Evolutionary conservation across 2,797 vertebrate genomes (phyloP), one percentile per base, ranked within the genome.

Genomic region (Molossus alvarezi): DNA sequence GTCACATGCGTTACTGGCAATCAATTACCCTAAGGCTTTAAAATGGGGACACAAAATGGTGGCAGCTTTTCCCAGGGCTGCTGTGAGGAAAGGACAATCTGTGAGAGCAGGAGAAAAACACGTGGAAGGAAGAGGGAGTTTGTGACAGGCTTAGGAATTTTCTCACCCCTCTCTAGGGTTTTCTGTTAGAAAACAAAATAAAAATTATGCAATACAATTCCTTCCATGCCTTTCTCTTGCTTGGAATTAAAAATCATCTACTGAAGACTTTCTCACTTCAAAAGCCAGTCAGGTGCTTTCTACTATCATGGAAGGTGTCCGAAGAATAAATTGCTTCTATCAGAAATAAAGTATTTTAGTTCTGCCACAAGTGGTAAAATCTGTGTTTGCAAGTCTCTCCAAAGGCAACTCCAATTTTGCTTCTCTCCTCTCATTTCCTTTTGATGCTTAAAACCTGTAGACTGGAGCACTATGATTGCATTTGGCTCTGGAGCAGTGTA

Each of bases 331-430:
- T 98, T 97, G 96, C 97, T 98, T 79, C 97, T 98, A 98, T 98
- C 98, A 98, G 98, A 98, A 98, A 98, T 95, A 98, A 98, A 98
- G 97, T 97, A 98, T 98, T 98, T 98, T 97, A 98, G 97, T 98
- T 98, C 97, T 98, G 98, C 98, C 98, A 97, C 93, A 97, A 98
- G 98, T 93, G 60, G 97, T 97, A 95, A 97, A 97, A 97, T 97
- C 98, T 97, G 95, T 97, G 98, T 97, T 98, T 98, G 25, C 98
- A 98, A 98, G 98, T 97, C 95, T 88, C 97, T 98, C 98, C 96
- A 98, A 98, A 98, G 98, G 97, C 98, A 98, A 84, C 96, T 98
- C 98, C 97, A 97, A 98, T 98, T 98, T 98, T 98, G 97, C 98
- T 95, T 93, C 97, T 97, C 98, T 98, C 97, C 92, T 98, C 98